Evolutionary conservation across 2,888 invertebrate species (phyloP).

Genomic region (Troides aeacus): DNA sequence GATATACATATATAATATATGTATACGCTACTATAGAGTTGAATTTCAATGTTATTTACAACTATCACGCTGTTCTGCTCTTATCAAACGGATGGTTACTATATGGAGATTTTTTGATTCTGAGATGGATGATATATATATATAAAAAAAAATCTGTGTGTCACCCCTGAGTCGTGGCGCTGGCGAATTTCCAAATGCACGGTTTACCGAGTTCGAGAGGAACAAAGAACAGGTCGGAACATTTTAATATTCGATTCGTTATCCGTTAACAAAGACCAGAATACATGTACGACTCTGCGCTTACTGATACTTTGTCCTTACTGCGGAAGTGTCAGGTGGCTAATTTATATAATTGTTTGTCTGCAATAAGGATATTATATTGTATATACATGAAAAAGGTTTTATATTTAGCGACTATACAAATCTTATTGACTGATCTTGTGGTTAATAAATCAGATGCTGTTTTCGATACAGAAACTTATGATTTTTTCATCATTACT

Average conservation of each 20-base stretch:
- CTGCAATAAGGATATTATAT: neutral
- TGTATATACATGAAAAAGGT: neutral
- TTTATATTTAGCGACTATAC: neutral
- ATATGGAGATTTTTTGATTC: neutral
- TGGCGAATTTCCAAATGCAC: slow-evolving; percentile 52
- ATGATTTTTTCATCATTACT: no score
- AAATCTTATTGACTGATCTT: neutral
- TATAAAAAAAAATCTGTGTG: neutral
- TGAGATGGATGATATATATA: no score
- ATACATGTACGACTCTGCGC: slow-evolving; percentile 13
- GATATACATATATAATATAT: no score
- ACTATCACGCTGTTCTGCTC: no score
- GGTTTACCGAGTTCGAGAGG: slow-evolving; percentile 47
- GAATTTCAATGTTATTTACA: no score
- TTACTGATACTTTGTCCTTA: slow-evolving; percentile 18
- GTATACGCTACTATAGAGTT: no score
- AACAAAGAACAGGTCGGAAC: slow-evolving; percentile 50
- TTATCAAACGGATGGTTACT: neutral
- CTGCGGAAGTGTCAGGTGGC: slow-evolving; percentile 10
- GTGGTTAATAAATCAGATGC: no score
- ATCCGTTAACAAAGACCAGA: slow-evolving; percentile 22
- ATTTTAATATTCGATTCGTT: slow-evolving; percentile 36
- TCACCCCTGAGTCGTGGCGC: slow-evolving; percentile 27
- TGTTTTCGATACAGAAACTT: no score
- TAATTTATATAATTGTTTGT: slow-evolving; percentile 9